phyloP scores from a whole-genome alignment of 2,888 invertebrate genomes.

The Chrysodeixis includens region DNA sequence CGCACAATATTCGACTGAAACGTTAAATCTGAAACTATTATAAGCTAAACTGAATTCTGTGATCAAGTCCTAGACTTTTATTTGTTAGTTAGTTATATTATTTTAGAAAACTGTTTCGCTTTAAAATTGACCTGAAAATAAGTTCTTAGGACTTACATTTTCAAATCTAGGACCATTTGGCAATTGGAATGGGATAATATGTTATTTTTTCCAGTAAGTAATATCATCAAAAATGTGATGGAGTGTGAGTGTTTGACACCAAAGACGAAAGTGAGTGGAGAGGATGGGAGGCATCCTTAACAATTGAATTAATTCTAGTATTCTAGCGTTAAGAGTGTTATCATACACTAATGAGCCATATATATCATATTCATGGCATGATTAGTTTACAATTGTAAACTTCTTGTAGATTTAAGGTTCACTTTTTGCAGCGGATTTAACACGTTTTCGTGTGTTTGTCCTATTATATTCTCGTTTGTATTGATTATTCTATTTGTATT shows the following conservation, averaged over 20 bases:
- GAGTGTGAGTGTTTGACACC: background rate
- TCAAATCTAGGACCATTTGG: background rate
- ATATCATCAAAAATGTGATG: background rate
- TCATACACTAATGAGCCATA: background rate
- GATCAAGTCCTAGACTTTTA: background rate
- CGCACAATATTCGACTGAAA: background rate
- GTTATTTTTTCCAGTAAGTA: no score
- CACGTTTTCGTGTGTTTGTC: background rate
- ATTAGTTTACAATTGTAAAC: background rate
- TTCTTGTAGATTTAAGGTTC: background rate
- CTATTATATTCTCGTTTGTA: background rate
- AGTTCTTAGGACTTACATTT: conserved; percentile 1
- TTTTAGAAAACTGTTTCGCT: background rate
- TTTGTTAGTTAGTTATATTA: background rate
- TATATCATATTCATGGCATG: background rate
- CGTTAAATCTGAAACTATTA: background rate
- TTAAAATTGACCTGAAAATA: background rate
- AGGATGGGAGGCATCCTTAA: background rate
- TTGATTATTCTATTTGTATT: background rate
- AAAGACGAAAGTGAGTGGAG: background rate
- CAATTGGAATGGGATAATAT: background rate
- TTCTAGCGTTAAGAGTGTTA: background rate
- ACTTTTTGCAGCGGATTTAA: background rate
- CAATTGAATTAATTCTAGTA: background rate
- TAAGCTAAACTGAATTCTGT: background rate